These are phyloP conservation scores for Pterois miles DNA, from an alignment of 2,797 vertebrate genomes.

Conservation along the genomic window DNA sequence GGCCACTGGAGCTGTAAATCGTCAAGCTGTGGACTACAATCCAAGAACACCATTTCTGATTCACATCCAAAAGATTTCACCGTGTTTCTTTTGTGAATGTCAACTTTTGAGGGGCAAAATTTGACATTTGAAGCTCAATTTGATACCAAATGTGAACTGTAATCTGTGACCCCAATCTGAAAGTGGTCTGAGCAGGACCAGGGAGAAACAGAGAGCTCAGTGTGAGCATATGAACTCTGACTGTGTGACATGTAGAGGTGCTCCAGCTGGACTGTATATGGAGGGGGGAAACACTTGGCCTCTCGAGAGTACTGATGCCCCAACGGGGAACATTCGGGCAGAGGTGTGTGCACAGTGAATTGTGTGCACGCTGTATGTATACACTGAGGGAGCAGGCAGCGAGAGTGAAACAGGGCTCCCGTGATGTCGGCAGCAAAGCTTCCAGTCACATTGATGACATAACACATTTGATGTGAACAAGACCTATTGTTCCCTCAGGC, in stretches of 20 bases:
- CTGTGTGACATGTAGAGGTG: slow-evolving; percentile 6
- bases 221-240: slow-evolving; percentile 22
- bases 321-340: slow-evolving; percentile 33
- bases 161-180: background rate
- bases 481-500: slow-evolving; percentile 62
- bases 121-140: background rate
- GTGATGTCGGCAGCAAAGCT: slow-evolving; percentile 60
- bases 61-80: background rate
- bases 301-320: slow-evolving; percentile 56
- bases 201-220: background rate
- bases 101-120: fast-evolving
- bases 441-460: slow-evolving; percentile 74
- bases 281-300: slow-evolving; percentile 12
- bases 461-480: slow-evolving; percentile 65
- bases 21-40: background rate
- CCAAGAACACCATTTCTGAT: background rate
- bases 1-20: background rate
- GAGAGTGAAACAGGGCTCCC: slow-evolving; percentile 47
- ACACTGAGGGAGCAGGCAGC: slow-evolving; percentile 28
- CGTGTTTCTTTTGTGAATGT: background rate
- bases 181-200: background rate
- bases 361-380: slow-evolving; percentile 26
- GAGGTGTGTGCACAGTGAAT: slow-evolving; percentile 22
- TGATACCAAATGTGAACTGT: background rate
- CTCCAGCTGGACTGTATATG: slow-evolving; percentile 45